Conservation (phyloP, 2,113 vertebrate species). For the Myanophis thanlyinensis region DNA sequence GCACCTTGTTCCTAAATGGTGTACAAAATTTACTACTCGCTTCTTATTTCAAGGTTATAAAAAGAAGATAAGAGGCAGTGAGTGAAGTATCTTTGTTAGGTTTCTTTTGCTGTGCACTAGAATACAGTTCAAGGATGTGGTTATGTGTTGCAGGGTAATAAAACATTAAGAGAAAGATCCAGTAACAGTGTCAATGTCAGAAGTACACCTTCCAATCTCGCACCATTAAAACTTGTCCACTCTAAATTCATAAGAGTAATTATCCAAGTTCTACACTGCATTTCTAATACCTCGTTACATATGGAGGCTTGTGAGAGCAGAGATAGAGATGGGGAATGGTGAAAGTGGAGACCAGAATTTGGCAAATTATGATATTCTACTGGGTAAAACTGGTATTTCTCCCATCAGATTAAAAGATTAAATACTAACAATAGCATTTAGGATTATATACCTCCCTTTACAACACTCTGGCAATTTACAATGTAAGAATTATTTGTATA, state of each 20-base stretch:
- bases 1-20: not conserved
- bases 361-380: too few species aligned
- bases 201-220: not conserved
- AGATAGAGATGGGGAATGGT: not conserved
- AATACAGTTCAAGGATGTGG: not conserved
- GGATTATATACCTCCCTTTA: too few species aligned
- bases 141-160: not conserved
- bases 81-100: not conserved
- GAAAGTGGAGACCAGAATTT: not conserved
- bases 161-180: not conserved
- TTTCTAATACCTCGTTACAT: not conserved
- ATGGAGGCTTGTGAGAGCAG: not conserved
- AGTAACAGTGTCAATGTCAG: not conserved
- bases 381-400: too few species aligned
- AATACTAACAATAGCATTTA: too few species aligned
- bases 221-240: not conserved
- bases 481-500: too few species aligned
- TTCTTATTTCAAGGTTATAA: constrained; percentile 47
- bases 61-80: constrained; percentile 50
- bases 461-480: too few species aligned
- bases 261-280: not conserved
- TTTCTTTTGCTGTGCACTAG: not conserved
- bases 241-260: not conserved
- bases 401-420: too few species aligned
- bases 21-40: not conserved